phyloP scores from a whole-genome alignment of 2,797 vertebrate species.

The Schizopygopsis malacanthus region DNA sequence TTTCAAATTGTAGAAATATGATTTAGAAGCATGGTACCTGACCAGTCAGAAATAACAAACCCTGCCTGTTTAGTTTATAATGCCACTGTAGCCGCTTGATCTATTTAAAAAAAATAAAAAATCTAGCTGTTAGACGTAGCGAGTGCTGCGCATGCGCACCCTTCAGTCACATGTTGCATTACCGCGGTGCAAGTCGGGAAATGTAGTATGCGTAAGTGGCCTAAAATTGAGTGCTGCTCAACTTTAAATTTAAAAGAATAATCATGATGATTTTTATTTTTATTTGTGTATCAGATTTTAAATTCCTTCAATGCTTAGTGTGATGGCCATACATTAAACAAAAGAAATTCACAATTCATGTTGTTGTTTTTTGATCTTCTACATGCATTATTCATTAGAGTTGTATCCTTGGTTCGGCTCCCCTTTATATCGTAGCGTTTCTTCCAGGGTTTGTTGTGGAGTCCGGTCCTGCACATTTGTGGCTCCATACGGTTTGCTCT shows the following conservation, averaged over 20 bases:
- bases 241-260: not conserved
- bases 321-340: not conserved
- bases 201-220: not conserved
- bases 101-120: not conserved
- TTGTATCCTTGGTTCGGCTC: conserved; percentile 56
- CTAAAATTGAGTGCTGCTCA: not conserved
- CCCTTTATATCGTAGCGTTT: not conserved
- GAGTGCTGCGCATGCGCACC: not conserved
- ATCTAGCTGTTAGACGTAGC: not conserved
- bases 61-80: no score
- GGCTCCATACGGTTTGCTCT: conserved; percentile 68
- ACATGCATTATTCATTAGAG: conserved; percentile 47
- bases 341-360: not conserved
- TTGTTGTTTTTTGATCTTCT: not conserved
- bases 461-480: not conserved
- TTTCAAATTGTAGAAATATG: not conserved
- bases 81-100: no score
- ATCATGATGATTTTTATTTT: not conserved
- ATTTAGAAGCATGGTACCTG: not conserved
- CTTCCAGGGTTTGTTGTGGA: not conserved
- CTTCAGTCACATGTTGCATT: not conserved
- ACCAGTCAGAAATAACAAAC: not conserved
- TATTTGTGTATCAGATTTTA: not conserved
- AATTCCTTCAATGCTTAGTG: not conserved
- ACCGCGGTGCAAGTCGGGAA: not conserved